Evolutionary conservation across 1,140 invertebrate genomes (phyloP).

Genomic region (Papilio helenus): DNA sequence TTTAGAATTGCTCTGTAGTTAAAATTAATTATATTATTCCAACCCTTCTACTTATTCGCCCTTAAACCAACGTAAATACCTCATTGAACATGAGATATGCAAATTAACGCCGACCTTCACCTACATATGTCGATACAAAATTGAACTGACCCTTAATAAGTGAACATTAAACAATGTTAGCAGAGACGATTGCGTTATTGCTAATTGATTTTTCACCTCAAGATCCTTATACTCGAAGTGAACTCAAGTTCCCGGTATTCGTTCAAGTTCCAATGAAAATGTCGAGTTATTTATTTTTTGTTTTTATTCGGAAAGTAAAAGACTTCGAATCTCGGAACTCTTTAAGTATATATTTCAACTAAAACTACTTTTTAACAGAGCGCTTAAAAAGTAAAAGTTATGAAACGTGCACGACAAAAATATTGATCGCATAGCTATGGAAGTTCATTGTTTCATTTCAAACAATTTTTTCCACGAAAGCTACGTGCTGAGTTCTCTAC

Average conservation of each 20-base stretch:
- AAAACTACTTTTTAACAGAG: not conserved
- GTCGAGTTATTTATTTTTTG: too few species aligned
- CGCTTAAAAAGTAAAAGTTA: conserved; percentile 1
- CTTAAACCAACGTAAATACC: not conserved
- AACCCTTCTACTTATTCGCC: not conserved
- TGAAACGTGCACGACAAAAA: conserved; percentile 9
- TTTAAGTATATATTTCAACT: too few species aligned
- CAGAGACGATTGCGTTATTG: too few species aligned
- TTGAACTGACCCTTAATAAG: not conserved
- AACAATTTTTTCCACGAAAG: not conserved
- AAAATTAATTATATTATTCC: not conserved
- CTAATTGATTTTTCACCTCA: too few species aligned
- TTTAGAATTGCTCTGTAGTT: too few species aligned
- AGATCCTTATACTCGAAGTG: too few species aligned
- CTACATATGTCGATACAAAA: not conserved
- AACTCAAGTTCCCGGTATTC: too few species aligned
- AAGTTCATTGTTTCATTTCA: conserved; percentile 12
- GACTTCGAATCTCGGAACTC: too few species aligned
- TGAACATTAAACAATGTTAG: not conserved
- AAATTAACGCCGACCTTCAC: not conserved
- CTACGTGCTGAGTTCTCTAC: not conserved
- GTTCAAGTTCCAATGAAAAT: too few species aligned
- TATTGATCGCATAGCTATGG: conserved; percentile 6
- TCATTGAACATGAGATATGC: not conserved
- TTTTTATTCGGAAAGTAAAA: too few species aligned